A percentile compares a stretch with the other conserved stretches of the same genome.
Conservation (phyloP, 64 coral and sea anemone species). For the Pocillopora damicornis region DNA sequence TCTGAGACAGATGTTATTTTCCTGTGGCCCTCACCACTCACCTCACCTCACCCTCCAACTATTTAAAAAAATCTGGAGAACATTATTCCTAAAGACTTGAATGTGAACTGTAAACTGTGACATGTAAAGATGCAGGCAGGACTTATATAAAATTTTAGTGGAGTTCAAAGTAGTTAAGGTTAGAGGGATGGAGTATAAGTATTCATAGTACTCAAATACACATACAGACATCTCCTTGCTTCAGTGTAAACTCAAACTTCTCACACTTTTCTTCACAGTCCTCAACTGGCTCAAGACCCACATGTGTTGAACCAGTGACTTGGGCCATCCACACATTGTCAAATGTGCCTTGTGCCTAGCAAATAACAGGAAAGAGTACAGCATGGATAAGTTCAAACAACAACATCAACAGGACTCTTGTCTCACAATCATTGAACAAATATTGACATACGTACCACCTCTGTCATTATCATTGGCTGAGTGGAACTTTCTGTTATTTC, state of each 20-base stretch:
- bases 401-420: neutral
- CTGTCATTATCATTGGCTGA: conserved; percentile 8
- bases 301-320: conserved; percentile 50
- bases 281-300: conserved; percentile 49
- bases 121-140: too few relatives aligned
- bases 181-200: neutral
- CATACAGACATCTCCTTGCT: conserved; percentile 89
- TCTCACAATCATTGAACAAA: neutral
- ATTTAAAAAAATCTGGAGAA: too few relatives aligned
- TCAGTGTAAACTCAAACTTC: conserved; percentile 30
- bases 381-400: neutral
- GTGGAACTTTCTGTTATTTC: neutral
- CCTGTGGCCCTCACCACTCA: too few relatives aligned
- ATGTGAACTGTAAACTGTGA: too few relatives aligned
- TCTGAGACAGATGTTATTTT: too few relatives aligned
- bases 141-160: neutral
- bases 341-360: conserved; percentile 51
- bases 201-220: neutral
- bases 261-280: conserved; percentile 61
- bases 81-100: too few relatives aligned
- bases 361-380: neutral
- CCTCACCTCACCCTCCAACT: too few relatives aligned
- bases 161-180: neutral
- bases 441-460: conserved; percentile 2
- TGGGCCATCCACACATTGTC: conserved; percentile 88